A percentile compares a stretch with the other conserved stretches of the same genome.
These are phyloP conservation scores for Laticauda laticaudata DNA, from an alignment of 2,113 vertebrate species.

Conservation along the genomic window DNA sequence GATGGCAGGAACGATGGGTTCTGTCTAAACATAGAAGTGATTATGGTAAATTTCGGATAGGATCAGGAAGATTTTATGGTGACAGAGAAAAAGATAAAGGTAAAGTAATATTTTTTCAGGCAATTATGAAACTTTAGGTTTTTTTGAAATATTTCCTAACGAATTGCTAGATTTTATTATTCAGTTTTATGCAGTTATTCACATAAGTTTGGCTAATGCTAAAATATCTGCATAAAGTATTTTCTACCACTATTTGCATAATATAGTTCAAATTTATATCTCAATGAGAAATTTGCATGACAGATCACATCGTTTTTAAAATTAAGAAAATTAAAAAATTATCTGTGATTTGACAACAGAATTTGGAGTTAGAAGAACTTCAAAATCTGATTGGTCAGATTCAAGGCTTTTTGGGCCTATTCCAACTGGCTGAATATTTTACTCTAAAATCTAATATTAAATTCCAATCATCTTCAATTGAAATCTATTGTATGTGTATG, in stretches of 20 bases:
- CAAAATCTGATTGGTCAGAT: not conserved
- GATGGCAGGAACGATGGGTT: slow-evolving; percentile 74
- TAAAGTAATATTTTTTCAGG: slow-evolving; percentile 43
- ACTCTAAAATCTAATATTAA: not conserved
- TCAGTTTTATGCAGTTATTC: not conserved
- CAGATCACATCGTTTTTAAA: not conserved
- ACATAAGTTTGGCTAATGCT: not conserved
- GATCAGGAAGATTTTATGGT: slow-evolving; percentile 77
- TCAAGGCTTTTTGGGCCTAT: not conserved
- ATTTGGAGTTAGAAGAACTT: not conserved
- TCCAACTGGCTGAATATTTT: not conserved
- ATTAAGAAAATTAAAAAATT: not conserved
- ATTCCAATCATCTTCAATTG: not conserved
- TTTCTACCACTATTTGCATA: not conserved
- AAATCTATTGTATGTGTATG: not conserved
- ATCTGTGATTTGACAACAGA: not conserved
- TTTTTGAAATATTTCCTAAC: not conserved
- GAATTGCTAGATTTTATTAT: not conserved
- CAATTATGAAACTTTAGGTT: not conserved
- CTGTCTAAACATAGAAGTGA: slow-evolving; percentile 78
- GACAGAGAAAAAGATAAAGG: slow-evolving; percentile 81
- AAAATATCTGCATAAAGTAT: not conserved
- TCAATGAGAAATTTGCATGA: not conserved
- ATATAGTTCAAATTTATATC: not conserved
- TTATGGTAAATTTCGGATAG: slow-evolving; percentile 77